These are phyloP conservation scores for Typhlomys cinereus DNA, from an alignment of 2,113 vertebrate species.

Conservation along the genomic window DNA sequence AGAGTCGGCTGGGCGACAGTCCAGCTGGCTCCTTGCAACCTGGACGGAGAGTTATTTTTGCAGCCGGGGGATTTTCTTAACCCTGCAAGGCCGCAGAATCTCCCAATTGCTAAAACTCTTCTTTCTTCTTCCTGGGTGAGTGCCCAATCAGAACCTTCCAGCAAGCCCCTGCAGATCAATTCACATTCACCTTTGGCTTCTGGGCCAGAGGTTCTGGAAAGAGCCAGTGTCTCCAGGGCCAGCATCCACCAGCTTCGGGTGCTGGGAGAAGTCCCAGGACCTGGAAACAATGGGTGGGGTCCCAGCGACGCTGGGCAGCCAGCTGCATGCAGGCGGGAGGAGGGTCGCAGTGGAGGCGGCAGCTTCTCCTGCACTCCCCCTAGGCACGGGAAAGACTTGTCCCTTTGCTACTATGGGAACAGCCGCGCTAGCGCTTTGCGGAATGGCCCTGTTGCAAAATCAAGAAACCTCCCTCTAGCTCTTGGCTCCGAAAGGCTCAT, in stretches of 20 bases:
- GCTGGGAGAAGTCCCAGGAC: neutral
- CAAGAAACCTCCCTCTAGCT: slow-evolving; percentile 72
- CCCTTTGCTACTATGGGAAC: slow-evolving; percentile 69
- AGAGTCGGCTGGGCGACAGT: neutral
- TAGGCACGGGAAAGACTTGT: slow-evolving; percentile 5
- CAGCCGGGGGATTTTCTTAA: slow-evolving; percentile 31
- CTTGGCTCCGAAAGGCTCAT: slow-evolving; percentile 81
- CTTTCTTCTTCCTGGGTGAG: slow-evolving; percentile 55
- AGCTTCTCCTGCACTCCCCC: slow-evolving; percentile 11
- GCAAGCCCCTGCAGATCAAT: neutral
- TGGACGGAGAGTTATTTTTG: slow-evolving; percentile 28
- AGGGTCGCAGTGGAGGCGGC: neutral
- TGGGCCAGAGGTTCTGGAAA: slow-evolving; percentile 22
- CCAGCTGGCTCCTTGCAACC: neutral
- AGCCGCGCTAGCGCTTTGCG: slow-evolving; percentile 74
- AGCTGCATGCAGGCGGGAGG: neutral
- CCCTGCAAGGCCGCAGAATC: slow-evolving; percentile 6
- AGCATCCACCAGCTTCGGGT: neutral
- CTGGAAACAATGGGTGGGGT: neutral
- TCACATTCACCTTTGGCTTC: neutral
- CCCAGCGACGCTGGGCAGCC: neutral
- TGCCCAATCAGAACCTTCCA: slow-evolving; percentile 44
- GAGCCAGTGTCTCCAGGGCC: neutral
- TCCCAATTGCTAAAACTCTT: slow-evolving; percentile 65
- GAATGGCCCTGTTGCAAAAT: slow-evolving; percentile 76